These are phyloP conservation scores for Tragelaphus eurycerus DNA, from an alignment of 2,797 vertebrate species.

Conservation along the genomic window DNA sequence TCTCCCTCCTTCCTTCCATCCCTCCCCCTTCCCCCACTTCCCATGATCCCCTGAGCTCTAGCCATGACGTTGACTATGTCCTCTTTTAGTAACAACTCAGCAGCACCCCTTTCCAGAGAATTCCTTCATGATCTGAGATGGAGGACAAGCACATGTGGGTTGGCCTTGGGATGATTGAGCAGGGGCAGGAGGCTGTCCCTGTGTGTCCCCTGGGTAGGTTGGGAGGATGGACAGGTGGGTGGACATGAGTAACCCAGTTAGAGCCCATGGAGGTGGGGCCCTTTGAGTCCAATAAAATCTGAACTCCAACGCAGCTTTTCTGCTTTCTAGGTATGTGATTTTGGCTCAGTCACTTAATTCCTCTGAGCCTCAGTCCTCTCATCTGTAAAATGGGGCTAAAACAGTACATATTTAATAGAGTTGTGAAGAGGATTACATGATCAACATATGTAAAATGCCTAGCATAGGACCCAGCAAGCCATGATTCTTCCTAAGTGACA, in stretches of 20 bases:
- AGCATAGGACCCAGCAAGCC: neutral
- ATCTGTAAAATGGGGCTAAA: neutral
- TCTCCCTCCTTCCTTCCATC: neutral
- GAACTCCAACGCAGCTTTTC: neutral
- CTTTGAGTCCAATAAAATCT: neutral
- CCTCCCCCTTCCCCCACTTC: too few species aligned
- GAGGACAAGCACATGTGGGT: too few species aligned
- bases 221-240: neutral
- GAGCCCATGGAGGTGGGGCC: neutral
- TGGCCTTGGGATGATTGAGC: rapidly evolving
- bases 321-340: neutral
- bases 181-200: neutral
- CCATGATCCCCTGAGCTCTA: neutral
- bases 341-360: neutral
- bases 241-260: neutral
- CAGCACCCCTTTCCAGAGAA: neutral
- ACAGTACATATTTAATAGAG: neutral
- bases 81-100: neutral
- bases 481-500: neutral
- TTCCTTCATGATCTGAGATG: neutral
- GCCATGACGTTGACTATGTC: neutral
- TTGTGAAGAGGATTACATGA: neutral
- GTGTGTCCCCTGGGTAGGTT: rapidly evolving
- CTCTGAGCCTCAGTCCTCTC: neutral
- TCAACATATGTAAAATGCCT: neutral